A percentile compares a stretch with the other conserved stretches of the same genome.
These are phyloP conservation scores for Corbicula japonica DNA, from an alignment of 2,888 invertebrate species.

Conservation along the genomic window DNA sequence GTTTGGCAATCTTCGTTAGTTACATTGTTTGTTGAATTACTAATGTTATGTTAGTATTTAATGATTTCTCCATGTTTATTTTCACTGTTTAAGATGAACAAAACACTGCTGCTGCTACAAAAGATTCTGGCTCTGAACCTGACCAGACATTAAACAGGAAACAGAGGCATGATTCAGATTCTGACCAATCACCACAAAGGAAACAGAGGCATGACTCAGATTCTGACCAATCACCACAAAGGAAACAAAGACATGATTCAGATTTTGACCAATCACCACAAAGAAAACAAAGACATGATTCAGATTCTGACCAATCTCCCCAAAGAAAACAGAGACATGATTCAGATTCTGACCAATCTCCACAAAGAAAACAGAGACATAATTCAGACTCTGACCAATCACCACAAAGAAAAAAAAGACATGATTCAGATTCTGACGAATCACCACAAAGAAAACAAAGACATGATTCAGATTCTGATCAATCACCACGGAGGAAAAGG, in stretches of 20 bases:
- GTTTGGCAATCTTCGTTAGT: too few relatives aligned
- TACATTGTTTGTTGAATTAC: too few relatives aligned
- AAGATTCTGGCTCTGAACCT: slow-evolving; percentile 67
- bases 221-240: slow-evolving; percentile 72
- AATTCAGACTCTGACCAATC: slow-evolving; percentile 68
- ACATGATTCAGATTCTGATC: slow-evolving; percentile 83
- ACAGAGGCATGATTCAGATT: slow-evolving; percentile 82
- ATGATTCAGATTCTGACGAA: slow-evolving; percentile 83
- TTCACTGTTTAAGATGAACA: too few relatives aligned
- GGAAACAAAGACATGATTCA: slow-evolving; percentile 77
- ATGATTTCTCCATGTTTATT: too few relatives aligned
- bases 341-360: slow-evolving; percentile 79
- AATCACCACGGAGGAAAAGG: slow-evolving; percentile 77
- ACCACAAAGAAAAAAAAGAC: slow-evolving; percentile 78
- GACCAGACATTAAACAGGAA: slow-evolving; percentile 79
- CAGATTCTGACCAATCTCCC: slow-evolving; percentile 86
- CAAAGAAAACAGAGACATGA: slow-evolving; percentile 75
- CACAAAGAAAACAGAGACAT: slow-evolving; percentile 59
- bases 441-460: slow-evolving; percentile 78
- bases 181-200: slow-evolving; percentile 84
- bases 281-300: slow-evolving; percentile 89
- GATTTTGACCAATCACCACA: slow-evolving; percentile 78
- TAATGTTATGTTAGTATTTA: too few relatives aligned
- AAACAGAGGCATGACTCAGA: slow-evolving; percentile 78
- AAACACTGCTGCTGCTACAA: too few relatives aligned